phyloP scores from a whole-genome alignment of 2,797 vertebrate species.

The Botia kubotai region DNA sequence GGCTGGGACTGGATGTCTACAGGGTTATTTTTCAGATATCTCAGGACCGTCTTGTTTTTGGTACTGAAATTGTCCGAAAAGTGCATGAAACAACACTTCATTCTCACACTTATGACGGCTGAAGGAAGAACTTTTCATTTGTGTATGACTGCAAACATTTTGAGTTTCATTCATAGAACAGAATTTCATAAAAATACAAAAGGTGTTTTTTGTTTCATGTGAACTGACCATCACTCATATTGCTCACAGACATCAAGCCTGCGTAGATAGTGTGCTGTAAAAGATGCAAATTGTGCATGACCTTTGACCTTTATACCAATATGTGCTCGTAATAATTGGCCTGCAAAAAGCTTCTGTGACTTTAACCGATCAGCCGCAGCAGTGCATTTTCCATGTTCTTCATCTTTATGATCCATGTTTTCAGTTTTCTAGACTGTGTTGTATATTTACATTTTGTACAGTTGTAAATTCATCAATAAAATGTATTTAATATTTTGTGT shows the following conservation, averaged over 20 bases:
- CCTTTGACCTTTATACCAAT: conserved; percentile 13
- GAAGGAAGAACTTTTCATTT: not conserved
- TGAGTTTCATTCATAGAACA: not conserved
- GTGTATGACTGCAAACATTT: not conserved
- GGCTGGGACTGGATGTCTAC: not conserved
- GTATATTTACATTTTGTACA: conserved; percentile 79
- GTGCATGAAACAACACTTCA: not conserved
- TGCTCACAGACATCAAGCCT: not conserved
- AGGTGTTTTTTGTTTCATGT: not conserved
- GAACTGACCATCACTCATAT: conserved; percentile 24
- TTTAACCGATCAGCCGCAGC: conserved; percentile 19
- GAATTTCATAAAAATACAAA: not conserved
- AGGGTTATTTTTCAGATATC: conserved; percentile 1
- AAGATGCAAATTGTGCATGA: conserved; percentile 46
- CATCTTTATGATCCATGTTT: conserved; percentile 9
- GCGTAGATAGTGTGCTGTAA: not conserved
- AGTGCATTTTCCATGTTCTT: conserved; percentile 5
- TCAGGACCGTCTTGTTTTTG: conserved; percentile 30
- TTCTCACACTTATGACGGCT: conserved; percentile 4
- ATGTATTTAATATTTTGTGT: conserved; percentile 55
- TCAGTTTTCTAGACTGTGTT: conserved; percentile 68
- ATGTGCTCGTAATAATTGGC: conserved; percentile 28
- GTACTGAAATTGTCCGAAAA: not conserved
- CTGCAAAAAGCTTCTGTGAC: conserved; percentile 37
- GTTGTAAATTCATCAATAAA: conserved; percentile 77